Percentiles rank a stretch among this genome's conserved stretches.
phyloP scores from a whole-genome alignment of 2,797 vertebrate genomes.

The Bucorvus abyssinicus region DNA sequence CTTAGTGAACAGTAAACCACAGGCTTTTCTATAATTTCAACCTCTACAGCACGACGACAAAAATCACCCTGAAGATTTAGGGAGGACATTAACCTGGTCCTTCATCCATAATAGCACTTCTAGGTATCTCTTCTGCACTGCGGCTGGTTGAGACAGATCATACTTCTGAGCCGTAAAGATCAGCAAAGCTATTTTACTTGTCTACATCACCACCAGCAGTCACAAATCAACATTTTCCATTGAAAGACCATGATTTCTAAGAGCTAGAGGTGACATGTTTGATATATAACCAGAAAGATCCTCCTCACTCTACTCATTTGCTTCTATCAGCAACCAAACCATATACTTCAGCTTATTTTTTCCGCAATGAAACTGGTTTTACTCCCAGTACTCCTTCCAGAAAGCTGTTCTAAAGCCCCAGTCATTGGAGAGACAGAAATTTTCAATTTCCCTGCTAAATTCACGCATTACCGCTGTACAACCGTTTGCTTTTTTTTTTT shows the following conservation, averaged over 20 bases:
- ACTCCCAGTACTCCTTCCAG: neutral
- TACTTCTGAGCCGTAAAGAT: neutral
- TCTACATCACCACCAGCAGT: neutral
- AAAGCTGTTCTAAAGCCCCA: neutral
- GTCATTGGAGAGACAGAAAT: neutral
- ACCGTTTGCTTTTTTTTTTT: accelerated
- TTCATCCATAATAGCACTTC: neutral
- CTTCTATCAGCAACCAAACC: neutral
- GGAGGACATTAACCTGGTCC: neutral
- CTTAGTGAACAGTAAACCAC: neutral
- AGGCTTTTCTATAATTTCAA: neutral
- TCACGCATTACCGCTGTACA: neutral
- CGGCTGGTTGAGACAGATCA: neutral
- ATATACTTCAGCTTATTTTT: too few relatives aligned
- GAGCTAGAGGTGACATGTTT: neutral
- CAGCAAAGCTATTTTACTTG: neutral
- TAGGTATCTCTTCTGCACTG: neutral
- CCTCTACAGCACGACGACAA: neutral
- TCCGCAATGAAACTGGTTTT: neutral
- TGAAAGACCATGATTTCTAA: neutral
- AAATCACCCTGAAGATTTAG: neutral
- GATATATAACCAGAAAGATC: neutral
- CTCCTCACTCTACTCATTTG: neutral
- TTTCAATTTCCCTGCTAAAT: neutral
- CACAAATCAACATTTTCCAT: neutral